Conservation (phyloP, 2,113 vertebrate genomes). For the Eublepharis macularius region DNA sequence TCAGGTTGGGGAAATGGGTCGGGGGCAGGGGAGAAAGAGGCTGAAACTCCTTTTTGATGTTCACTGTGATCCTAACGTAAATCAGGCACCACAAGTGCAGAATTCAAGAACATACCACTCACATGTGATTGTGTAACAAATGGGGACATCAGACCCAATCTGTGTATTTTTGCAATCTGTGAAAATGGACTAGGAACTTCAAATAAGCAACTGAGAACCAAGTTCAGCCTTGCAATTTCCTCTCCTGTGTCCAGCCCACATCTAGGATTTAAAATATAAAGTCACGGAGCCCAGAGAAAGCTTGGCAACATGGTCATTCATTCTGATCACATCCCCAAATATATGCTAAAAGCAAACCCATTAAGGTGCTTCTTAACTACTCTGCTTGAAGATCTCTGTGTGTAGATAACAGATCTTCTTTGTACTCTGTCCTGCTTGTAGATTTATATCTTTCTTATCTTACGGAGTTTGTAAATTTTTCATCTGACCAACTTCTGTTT, state of each 20-base stretch:
- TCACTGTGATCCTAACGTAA: no score
- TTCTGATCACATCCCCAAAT: neutral
- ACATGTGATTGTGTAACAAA: no score
- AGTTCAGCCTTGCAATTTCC: neutral
- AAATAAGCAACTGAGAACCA: no score
- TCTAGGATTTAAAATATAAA: neutral
- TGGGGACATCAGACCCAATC: no score
- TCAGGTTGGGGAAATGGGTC: no score
- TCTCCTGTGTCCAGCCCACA: neutral
- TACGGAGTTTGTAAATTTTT: neutral
- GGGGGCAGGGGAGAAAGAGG: no score
- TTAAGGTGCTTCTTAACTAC: neutral
- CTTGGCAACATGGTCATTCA: neutral
- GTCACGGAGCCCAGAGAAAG: neutral
- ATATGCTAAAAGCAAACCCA: slow-evolving; percentile 7
- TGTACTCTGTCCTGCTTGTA: neutral
- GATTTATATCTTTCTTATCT: slow-evolving; percentile 11
- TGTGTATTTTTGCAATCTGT: no score
- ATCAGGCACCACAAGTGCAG: no score
- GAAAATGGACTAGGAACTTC: no score
- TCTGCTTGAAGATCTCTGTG: neutral
- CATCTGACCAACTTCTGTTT: neutral
- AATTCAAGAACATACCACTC: no score
- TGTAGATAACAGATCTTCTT: neutral
- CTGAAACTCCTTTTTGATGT: no score